Conservation (phyloP, 2,888 invertebrate genomes). For the Drosophila atroscutellata region DNA sequence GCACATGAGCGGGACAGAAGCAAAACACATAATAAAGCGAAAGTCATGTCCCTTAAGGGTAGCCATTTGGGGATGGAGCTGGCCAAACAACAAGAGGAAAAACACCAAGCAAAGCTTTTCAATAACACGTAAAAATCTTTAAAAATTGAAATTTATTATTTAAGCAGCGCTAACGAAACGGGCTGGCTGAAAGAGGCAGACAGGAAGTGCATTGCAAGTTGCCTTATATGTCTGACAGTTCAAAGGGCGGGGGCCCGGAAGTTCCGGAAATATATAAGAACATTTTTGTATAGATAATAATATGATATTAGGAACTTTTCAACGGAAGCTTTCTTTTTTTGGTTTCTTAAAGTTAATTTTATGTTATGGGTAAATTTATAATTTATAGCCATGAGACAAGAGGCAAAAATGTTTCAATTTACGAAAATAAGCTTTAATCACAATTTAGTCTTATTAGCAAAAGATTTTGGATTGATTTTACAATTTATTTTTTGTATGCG, state of each 20-base stretch:
- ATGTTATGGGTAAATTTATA: slow-evolving; percentile 64
- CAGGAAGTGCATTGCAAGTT: slow-evolving; percentile 66
- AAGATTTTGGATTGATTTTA: neutral
- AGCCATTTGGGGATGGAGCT: slow-evolving; percentile 37
- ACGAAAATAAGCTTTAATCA: neutral
- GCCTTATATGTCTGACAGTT: slow-evolving; percentile 54
- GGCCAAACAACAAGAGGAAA: slow-evolving; percentile 9
- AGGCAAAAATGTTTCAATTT: neutral
- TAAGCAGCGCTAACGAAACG: slow-evolving; percentile 43
- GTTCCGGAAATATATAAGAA: slow-evolving; percentile 32
- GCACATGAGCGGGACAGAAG: slow-evolving; percentile 51
- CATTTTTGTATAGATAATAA: slow-evolving; percentile 67
- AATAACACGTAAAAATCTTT: slow-evolving; percentile 73
- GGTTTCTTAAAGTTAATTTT: slow-evolving; percentile 34
- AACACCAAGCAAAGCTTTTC: slow-evolving; percentile 63
- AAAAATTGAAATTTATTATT: slow-evolving; percentile 79
- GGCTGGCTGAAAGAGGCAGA: slow-evolving; percentile 11
- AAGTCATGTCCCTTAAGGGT: slow-evolving; percentile 75
- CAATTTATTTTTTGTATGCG: neutral
- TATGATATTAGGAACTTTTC: slow-evolving; percentile 67
- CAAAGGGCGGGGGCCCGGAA: slow-evolving; percentile 35
- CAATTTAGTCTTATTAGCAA: slow-evolving; percentile 17
- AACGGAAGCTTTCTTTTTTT: slow-evolving; percentile 30
- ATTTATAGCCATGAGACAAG: slow-evolving; percentile 48
- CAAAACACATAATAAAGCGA: slow-evolving; percentile 71